phyloP scores from a whole-genome alignment of 23 tunicate genomes.

The Pegea sp. region DNA sequence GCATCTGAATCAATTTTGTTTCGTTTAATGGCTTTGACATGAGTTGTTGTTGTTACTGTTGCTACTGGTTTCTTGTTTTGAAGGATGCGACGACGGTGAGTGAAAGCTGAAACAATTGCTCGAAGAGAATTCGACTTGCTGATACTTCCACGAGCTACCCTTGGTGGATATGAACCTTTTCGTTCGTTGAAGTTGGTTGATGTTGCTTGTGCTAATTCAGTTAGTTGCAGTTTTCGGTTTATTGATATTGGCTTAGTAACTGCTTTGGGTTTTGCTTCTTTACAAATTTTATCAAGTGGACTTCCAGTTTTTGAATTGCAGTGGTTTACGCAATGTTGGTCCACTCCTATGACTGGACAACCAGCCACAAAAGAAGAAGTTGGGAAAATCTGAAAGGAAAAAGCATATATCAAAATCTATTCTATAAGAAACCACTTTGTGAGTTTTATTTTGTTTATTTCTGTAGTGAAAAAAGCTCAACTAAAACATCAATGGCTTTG shows the following conservation, averaged over 20 bases:
- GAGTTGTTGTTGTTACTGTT: background rate
- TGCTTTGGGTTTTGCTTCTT: background rate
- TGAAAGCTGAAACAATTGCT: background rate
- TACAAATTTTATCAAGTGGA: background rate
- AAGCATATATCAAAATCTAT: too few species aligned
- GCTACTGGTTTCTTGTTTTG: background rate
- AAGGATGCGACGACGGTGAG: background rate
- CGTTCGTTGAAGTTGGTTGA: conserved; percentile 1
- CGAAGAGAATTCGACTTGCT: conserved; percentile 1
- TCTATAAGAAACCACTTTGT: too few species aligned
- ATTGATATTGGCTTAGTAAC: too few species aligned
- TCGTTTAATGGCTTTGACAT: too few species aligned
- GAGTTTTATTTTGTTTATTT: too few species aligned
- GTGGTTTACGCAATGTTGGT: background rate
- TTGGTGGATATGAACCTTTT: too few species aligned
- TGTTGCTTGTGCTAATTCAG: background rate
- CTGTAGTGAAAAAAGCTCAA: too few species aligned
- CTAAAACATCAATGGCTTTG: too few species aligned
- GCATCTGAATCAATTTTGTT: background rate
- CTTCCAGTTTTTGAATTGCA: background rate
- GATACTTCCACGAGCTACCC: background rate
- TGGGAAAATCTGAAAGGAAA: background rate
- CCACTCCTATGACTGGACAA: background rate
- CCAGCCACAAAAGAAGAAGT: background rate
- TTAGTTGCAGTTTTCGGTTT: background rate